Evolutionary conservation across 2,797 vertebrate genomes (phyloP).

Genomic region (Mastacembelus armatus): DNA sequence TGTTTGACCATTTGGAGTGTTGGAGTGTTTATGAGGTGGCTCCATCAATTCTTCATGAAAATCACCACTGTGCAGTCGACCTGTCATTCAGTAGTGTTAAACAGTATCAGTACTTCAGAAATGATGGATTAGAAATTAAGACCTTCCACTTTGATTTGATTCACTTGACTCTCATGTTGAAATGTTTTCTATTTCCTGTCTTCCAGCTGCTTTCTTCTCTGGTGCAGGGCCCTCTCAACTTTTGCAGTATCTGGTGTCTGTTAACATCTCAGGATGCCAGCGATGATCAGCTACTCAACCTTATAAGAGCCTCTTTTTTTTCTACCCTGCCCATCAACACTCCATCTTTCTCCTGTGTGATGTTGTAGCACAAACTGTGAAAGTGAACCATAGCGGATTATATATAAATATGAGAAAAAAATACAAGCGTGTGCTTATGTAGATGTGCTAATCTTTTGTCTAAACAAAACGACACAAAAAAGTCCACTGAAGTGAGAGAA

Average conservation of each 20-base stretch:
- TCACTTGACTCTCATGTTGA: not conserved
- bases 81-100: not conserved
- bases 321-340: slow-evolving; percentile 77
- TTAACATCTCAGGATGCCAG: slow-evolving; percentile 76
- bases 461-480: slow-evolving; percentile 81
- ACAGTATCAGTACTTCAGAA: not conserved
- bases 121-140: too few relatives aligned
- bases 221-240: slow-evolving; percentile 59
- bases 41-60: not conserved
- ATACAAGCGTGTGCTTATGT: slow-evolving; percentile 88
- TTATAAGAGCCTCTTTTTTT: slow-evolving; percentile 83
- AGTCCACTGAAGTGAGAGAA: slow-evolving; percentile 52
- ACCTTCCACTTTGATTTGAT: too few relatives aligned
- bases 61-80: not conserved
- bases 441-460: slow-evolving; percentile 91
- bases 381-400: slow-evolving; percentile 90
- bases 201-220: slow-evolving; percentile 62
- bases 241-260: slow-evolving; percentile 70
- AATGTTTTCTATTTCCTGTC: slow-evolving; percentile 28
- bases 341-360: slow-evolving; percentile 87
- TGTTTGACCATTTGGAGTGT: too few relatives aligned
- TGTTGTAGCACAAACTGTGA: slow-evolving; percentile 97
- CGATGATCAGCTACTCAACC: slow-evolving; percentile 60
- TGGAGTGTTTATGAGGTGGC: not conserved
- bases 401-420: slow-evolving; percentile 57